Conservation (phyloP, 2,797 vertebrate species). For the Poecilia gillii region DNA sequence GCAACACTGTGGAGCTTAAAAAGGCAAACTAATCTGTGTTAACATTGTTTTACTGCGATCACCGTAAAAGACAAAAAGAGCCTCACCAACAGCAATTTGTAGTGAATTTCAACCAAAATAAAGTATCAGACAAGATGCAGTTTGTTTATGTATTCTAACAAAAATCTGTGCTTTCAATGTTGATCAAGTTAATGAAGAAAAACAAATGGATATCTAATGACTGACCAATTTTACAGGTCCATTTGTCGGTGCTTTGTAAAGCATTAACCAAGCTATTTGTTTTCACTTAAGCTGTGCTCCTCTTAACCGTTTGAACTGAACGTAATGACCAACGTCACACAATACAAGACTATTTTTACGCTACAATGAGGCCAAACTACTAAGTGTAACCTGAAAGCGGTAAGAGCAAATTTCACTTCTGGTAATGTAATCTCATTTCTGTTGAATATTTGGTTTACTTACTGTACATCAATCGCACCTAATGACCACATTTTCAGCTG, state of each 20-base stretch:
- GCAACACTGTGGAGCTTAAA: not conserved
- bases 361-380: not conserved
- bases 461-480: not conserved
- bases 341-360: not conserved
- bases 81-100: not conserved
- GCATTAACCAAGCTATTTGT: not conserved
- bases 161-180: no score
- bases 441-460: not conserved
- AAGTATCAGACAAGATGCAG: not conserved
- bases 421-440: not conserved
- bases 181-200: not conserved
- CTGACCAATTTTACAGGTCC: not conserved
- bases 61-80: not conserved
- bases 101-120: not conserved
- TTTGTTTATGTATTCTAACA: not conserved
- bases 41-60: not conserved
- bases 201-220: not conserved
- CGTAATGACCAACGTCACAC: not conserved
- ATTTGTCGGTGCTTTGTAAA: not conserved
- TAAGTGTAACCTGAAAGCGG: not conserved
- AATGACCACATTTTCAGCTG: constrained; percentile 1
- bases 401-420: not conserved
- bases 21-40: not conserved
- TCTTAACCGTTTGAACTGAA: not conserved
- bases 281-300: not conserved